Percentiles rank a stretch among this genome's conserved stretches.
Conservation (phyloP, 92 coral and sea anemone species). For the Parazoanthus darwini region DNA sequence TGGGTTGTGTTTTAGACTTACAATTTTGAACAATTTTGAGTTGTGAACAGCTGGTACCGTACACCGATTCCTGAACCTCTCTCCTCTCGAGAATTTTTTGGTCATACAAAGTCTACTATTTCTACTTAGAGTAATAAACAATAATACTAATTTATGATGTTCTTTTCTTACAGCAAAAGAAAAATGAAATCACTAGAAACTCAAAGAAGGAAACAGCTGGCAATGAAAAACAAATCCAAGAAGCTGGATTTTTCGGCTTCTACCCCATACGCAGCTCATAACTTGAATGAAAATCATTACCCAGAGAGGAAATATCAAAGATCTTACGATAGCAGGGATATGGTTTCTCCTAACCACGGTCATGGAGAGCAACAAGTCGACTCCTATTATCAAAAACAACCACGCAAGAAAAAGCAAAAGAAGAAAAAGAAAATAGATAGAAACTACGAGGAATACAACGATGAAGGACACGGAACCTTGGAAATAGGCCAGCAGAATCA, state of each 20-base stretch:
- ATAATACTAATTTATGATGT: neutral
- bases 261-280: neutral
- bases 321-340: neutral
- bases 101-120: neutral
- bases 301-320: neutral
- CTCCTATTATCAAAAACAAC: neutral
- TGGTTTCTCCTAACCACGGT: neutral
- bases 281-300: neutral
- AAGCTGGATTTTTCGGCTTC: constrained; percentile 20
- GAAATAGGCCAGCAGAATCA: neutral
- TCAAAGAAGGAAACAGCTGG: constrained; percentile 27
- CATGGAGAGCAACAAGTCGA: neutral
- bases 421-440: constrained; percentile 34
- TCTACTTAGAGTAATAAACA: neutral
- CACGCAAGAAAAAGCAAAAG: constrained; percentile 1
- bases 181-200: constrained; percentile 41
- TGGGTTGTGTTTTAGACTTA: too few species aligned
- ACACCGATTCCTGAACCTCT: neutral
- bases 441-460: constrained; percentile 26
- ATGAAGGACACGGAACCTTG: constrained; percentile 7
- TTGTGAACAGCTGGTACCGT: too few species aligned
- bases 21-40: too few species aligned
- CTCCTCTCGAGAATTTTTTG: neutral
- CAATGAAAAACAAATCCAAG: constrained; percentile 32
- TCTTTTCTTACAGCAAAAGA: constrained; percentile 41